Percentiles rank a stretch among this genome's conserved stretches.
phyloP scores from a whole-genome alignment of 92 coral and sea anemone genomes.

The Porites cylindrica region DNA sequence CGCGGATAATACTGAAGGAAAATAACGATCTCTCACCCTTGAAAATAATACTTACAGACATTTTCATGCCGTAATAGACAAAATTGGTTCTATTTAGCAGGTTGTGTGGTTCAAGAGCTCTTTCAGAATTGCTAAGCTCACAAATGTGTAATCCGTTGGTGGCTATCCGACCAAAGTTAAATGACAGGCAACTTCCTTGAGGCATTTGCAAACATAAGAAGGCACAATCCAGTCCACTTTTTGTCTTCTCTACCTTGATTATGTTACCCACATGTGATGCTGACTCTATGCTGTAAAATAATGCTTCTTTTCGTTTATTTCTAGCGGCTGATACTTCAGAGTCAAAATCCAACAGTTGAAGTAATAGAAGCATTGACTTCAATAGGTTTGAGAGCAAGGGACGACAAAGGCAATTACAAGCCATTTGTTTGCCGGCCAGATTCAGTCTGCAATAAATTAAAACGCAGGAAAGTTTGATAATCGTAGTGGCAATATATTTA shows the following conservation, averaged over 20 bases:
- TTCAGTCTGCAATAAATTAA: no score
- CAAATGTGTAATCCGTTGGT: neutral
- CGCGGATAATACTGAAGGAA: no score
- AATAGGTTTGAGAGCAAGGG: neutral
- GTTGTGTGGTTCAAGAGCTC: constrained; percentile 15
- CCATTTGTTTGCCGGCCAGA: neutral
- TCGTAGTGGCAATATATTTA: no score
- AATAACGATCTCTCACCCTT: no score
- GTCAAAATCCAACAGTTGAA: neutral
- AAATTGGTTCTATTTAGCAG: neutral
- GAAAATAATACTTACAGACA: neutral
- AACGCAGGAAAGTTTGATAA: no score
- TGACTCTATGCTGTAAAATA: constrained; percentile 2
- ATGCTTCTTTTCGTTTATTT: neutral
- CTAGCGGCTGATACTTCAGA: neutral
- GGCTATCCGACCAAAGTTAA: constrained; percentile 11
- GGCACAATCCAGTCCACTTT: constrained; percentile 20
- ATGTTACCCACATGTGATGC: constrained; percentile 18
- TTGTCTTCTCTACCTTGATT: neutral
- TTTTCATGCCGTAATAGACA: constrained; percentile 26
- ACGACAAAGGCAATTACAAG: neutral
- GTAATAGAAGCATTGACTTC: neutral
- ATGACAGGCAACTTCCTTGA: constrained; percentile 15
- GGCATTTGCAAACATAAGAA: neutral
- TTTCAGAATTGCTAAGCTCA: constrained; percentile 41